These are phyloP conservation scores for Nansenia antarctica DNA, from an alignment of 2,113 vertebrate species.

Conservation along the genomic window DNA sequence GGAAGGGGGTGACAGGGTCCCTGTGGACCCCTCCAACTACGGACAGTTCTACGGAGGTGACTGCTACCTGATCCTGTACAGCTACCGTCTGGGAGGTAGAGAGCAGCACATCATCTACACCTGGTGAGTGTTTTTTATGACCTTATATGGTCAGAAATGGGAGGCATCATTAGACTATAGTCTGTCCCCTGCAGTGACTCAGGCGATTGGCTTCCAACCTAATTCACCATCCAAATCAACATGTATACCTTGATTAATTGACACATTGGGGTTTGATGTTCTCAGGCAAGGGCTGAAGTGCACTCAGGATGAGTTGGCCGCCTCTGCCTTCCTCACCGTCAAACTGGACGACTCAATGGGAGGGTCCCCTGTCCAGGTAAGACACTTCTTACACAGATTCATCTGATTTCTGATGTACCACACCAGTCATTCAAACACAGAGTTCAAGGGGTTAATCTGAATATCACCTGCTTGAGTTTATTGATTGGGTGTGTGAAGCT, in stretches of 20 bases:
- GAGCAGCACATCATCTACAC: slow-evolving; percentile 75
- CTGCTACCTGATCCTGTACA: slow-evolving; percentile 77
- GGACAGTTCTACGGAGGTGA: slow-evolving; percentile 79
- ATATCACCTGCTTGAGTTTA: background rate
- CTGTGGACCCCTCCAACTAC: slow-evolving; percentile 58
- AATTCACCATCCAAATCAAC: background rate
- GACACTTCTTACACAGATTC: background rate
- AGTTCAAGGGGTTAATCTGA: background rate
- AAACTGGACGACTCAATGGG: slow-evolving; percentile 68
- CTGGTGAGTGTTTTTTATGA: slow-evolving; percentile 61
- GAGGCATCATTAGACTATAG: background rate
- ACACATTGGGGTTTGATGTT: slow-evolving; percentile 3
- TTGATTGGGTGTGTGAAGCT: background rate
- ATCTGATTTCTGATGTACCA: background rate
- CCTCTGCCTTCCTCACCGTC: slow-evolving; percentile 71
- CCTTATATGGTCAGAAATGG: background rate
- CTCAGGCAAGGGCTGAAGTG: slow-evolving; percentile 74
- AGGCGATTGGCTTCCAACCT: background rate
- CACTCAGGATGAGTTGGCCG: slow-evolving; percentile 63
- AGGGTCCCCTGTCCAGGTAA: slow-evolving; percentile 72
- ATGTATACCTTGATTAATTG: background rate
- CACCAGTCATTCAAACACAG: background rate
- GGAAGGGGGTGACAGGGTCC: slow-evolving; percentile 57
- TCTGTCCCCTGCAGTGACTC: background rate
- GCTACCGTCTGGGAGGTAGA: slow-evolving; percentile 51